Base-by-base conservation (phyloP, 2,113 vertebrate genomes). In the Puntigrus tetrazona region DNA sequence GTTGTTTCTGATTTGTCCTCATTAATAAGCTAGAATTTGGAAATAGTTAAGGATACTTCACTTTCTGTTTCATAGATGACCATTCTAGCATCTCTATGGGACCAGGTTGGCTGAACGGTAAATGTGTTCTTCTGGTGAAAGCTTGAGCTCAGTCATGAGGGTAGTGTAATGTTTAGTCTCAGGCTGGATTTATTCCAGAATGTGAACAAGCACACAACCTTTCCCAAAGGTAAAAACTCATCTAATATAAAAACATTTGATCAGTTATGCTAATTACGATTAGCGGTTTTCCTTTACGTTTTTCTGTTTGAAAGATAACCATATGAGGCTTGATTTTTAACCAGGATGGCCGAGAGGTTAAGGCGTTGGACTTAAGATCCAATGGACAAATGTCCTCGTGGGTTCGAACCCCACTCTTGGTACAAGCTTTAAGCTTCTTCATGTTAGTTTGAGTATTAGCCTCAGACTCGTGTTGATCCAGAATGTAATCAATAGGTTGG, bases 331-430 rank as follows among this genome's bases (percentile, higher is more conserved):
- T 10, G 0, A 0, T 61, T 61, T 2, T 0, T 2, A 1, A 75
- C 61, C 63, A 84, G 75, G 75, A 31, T 84, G 65, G 83, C 50
- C 8, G 63, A 72, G 50, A 59, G 76, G 76, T 79, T 72, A 72
- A 61, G 47, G 63, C 14, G 65, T 61, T 80, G 47, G 50, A 22
- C 52, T 22, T 55, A 22, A 55, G 7, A 55, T 22, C 20, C 52
- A 55, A 85, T 77, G 59, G 70, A n/a, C 36, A 36, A 20, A 31
- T 31, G 2, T 16, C 2, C 61, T 31, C 13, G 2, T 63, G 61
- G 61, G 27, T 63, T 65, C 6, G 0, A 18, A 0, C 27, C 11
- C 61, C 61, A 31, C 27, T 65, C 27, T 5, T 65, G 6, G 27
- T 65, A 31, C 0, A 65, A 8, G 27, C 9, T 31, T 31, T 31